Evolutionary conservation across 1,140 invertebrate genomes (phyloP), one percentile per base, ranked within the genome.

Genomic region (Telenomus remus): DNA sequence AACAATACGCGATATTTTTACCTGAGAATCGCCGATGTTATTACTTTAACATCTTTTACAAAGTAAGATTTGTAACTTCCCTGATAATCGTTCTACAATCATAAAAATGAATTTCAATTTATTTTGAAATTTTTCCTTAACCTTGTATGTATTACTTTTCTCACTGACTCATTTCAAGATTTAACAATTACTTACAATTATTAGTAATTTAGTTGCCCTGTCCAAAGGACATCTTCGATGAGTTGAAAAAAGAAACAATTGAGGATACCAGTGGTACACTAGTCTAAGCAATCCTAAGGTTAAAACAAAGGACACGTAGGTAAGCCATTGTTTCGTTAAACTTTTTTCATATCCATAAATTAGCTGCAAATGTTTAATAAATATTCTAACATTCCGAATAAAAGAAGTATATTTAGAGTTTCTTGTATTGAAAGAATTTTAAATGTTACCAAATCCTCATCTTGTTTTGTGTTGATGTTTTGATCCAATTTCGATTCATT

Each of bases 261-360:
- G 92, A 0, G 95, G 95, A 85, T 92, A 94, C 96, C 96, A 98
- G 83, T 97, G 94, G 84, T 96, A 93, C 39, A 97, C 81, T 34
- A 98, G 88, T 27, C 94, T 90, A 5, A 97, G 86, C 6, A 95
- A 81, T 19, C 96, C 96, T 12, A 90, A 86, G 8, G 93, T 94
- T 8, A 95, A 48, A 1, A 93, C 76, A 55, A 93, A 92, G 4
- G 90, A 86, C 0, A 92, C 51, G 89, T 91, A 93, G 15, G 90
- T 92, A 0, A 93, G 10, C 15, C 89, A 72, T 0, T 87, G 89
- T 66, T 87, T 89, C 0, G 88, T 14, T 35, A 78, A 56, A 74
- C 89, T 91, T 37, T 84, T 85, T 48, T 90, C 85, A 79, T 92
- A 95, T 11, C 94, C 94, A 74, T 89, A 89, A 55, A 94, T 89